Evolutionary conservation across 2,888 invertebrate species (phyloP), one percentile per base, ranked within the genome.

Genomic region (Notodonta dromedarius): DNA sequence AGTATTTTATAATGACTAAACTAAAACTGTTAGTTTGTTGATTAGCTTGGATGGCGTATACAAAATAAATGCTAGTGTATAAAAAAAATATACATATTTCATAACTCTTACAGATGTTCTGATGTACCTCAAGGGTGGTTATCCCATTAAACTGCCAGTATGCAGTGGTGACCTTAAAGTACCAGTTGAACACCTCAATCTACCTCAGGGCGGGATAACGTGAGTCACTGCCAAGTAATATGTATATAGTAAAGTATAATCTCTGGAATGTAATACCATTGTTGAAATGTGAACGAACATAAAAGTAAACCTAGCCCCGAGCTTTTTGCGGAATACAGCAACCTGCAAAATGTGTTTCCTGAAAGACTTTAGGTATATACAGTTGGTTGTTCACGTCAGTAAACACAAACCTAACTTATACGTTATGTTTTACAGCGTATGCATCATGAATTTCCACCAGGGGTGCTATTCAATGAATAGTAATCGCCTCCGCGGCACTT

Each of bases 391-490:
- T 42, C 42, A 3, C 46, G 42, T 46, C n/a, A 46, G 46, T n/a
- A 13, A 46, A n/a, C n/a, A n/a, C n/a, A n/a, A 46, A n/a, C n/a
- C 5, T 46, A 46, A 35, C 32, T 35, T 14, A 12, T 32, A 11
- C 13, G 52, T 32, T 56, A 58, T 56, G 70, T 71, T 62, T 93
- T 94, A 32, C 91, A 96, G 96, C 42, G 86, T 96, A 14, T 91
- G 95, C 66, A 79, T 96, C 14, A 77, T 95, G 66, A 91, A 85
- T 71, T 93, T 95, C 79, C 90, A 89, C 48, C 85, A 87, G 13
- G 88, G 89, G 57, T 94, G 94, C 67, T 96, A 95, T 78, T 94
- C 95, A 2, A 84, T 92, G 78, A 96, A 96, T 85, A 94, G 94
- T 66, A 91, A 94, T 70, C 87, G 94, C 5, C 80, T 96, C 0